phyloP scores from a whole-genome alignment of 2,113 vertebrate genomes.

The Thalassarche chlororhynchos region DNA sequence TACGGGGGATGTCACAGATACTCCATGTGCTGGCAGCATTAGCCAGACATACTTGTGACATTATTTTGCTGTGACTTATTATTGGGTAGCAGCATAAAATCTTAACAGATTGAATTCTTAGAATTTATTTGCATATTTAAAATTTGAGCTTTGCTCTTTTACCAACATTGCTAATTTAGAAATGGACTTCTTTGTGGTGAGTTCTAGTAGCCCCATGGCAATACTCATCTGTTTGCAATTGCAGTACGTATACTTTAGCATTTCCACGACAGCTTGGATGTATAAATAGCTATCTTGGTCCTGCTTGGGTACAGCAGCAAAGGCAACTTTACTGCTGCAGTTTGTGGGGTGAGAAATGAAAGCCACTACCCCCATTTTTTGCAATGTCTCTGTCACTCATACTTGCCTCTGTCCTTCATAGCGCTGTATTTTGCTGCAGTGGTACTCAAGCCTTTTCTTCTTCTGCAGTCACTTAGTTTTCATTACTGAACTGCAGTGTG shows the following conservation, averaged over 20 bases:
- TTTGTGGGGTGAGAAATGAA: background rate
- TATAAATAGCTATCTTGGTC: background rate
- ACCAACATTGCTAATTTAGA: background rate
- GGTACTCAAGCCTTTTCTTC: background rate
- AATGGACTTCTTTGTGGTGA: background rate
- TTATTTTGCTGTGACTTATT: background rate
- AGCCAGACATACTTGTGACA: fast-evolving
- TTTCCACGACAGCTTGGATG: background rate
- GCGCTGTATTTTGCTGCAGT: background rate
- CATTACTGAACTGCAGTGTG: background rate
- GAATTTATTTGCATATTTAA: background rate
- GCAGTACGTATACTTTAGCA: fast-evolving
- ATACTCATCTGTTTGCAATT: background rate
- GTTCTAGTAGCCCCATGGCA: background rate
- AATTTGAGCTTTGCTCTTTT: background rate
- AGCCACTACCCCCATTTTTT: background rate
- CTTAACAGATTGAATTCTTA: background rate
- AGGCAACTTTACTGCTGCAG: background rate
- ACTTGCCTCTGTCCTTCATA: background rate
- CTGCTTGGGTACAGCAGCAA: background rate
- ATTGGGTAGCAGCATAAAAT: background rate
- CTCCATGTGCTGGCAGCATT: fast-evolving
- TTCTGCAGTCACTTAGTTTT: background rate
- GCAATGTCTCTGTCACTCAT: background rate
- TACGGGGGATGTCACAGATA: fast-evolving